phyloP scores from a whole-genome alignment of 2,888 invertebrate genomes.

The Saturnia japonica region DNA sequence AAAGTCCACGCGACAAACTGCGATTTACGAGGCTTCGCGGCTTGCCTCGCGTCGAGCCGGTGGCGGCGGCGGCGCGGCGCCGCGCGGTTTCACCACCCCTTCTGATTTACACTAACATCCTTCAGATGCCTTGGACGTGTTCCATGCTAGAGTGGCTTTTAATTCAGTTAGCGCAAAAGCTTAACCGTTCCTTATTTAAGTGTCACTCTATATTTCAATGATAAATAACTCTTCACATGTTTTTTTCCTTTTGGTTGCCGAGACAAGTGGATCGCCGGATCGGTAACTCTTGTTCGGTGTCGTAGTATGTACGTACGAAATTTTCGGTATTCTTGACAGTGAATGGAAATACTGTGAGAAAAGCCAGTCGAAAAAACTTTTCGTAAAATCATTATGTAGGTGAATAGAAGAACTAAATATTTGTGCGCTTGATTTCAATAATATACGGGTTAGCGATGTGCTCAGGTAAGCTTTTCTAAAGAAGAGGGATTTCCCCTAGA shows the following conservation, averaged over 20 bases:
- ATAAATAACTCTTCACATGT: not conserved
- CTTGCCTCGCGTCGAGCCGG: constrained; percentile 32
- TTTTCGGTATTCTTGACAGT: too few species aligned
- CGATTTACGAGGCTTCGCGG: constrained; percentile 36
- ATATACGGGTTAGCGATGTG: too few species aligned
- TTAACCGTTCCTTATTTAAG: constrained; percentile 10
- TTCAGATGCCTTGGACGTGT: constrained; percentile 19
- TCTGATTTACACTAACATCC: constrained; percentile 16
- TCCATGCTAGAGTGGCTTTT: constrained; percentile 13
- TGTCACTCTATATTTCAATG: constrained; percentile 12
- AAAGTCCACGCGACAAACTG: constrained; percentile 35
- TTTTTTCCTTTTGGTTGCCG: not conserved
- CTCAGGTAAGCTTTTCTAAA: too few species aligned
- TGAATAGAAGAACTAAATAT: too few species aligned
- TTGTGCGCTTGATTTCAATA: too few species aligned
- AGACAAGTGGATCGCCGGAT: not conserved
- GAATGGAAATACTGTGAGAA: too few species aligned
- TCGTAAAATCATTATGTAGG: too few species aligned
- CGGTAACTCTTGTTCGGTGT: too few species aligned
- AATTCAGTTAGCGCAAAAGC: constrained; percentile 4
- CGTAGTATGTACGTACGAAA: too few species aligned
- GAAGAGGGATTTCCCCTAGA: too few species aligned
- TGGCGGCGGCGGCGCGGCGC: too few species aligned
- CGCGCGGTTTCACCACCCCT: constrained; percentile 22
- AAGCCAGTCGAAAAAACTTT: too few species aligned